Evolutionary conservation across 2,797 vertebrate genomes (phyloP).

Genomic region (Hoplostethus mediterraneus): DNA sequence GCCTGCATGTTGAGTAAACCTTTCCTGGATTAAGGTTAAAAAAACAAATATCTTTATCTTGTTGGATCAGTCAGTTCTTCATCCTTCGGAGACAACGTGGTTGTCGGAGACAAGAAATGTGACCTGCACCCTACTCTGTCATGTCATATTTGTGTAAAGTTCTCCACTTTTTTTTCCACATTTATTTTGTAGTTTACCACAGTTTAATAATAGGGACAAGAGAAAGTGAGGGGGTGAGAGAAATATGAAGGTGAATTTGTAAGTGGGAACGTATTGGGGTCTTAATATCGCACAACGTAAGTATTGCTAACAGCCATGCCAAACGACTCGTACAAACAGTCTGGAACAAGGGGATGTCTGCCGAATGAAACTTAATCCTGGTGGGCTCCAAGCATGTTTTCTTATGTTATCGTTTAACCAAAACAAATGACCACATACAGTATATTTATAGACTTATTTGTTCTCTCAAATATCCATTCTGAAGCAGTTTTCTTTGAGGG

Average conservation of each 20-base stretch:
- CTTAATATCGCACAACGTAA: neutral
- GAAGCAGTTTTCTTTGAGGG: neutral
- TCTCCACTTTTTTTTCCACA: too few species aligned
- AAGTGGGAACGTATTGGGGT: neutral
- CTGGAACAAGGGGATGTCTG: neutral
- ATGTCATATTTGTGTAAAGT: too few species aligned
- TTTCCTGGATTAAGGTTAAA: neutral
- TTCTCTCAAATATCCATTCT: neutral
- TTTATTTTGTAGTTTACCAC: too few species aligned
- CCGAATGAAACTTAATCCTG: neutral
- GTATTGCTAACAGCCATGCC: neutral
- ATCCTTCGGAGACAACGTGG: neutral
- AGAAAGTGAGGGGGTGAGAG: too few species aligned
- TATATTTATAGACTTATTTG: constrained; percentile 8
- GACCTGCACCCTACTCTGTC: too few species aligned
- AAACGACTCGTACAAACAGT: constrained; percentile 9
- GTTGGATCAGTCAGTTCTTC: neutral
- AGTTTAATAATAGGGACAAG: neutral
- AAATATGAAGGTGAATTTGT: neutral
- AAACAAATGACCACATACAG: neutral
- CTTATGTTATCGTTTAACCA: constrained; percentile 7
- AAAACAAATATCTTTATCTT: neutral
- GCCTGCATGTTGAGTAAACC: neutral
- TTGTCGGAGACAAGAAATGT: too few species aligned
- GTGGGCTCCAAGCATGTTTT: neutral